A percentile compares a stretch with the other conserved stretches of the same genome.
Conservation (phyloP, 1,140 invertebrate species). For the Gryllus bimaculatus region DNA sequence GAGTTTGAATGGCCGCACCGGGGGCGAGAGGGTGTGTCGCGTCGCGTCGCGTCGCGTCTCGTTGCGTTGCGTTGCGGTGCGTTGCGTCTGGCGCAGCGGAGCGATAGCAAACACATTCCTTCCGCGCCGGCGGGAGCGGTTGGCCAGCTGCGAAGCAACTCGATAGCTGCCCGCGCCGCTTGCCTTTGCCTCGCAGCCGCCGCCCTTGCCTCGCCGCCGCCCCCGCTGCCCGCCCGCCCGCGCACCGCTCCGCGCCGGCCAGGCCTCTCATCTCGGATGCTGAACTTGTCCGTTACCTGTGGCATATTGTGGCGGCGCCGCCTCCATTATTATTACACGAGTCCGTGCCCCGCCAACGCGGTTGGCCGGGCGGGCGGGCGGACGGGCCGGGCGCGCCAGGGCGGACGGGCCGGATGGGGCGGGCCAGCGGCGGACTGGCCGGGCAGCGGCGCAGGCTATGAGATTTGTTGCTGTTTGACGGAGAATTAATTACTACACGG, state of each 20-base stretch:
- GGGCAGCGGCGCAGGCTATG: background rate
- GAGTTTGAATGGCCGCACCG: no score
- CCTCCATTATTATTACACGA: slow-evolving; percentile 1
- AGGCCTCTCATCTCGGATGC: background rate
- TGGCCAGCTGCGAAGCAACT: background rate
- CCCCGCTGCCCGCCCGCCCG: no score
- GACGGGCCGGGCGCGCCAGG: no score
- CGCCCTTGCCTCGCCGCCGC: no score
- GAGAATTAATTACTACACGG: slow-evolving; percentile 4
- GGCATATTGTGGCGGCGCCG: background rate
- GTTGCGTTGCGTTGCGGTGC: no score
- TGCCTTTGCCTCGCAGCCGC: background rate
- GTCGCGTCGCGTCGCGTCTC: background rate
- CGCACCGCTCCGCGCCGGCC: no score
- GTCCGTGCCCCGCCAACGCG: background rate
- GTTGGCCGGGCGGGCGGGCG: no score
- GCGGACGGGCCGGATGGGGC: no score
- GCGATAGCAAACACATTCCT: no score
- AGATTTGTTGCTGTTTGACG: slow-evolving; percentile 4
- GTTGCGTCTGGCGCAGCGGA: background rate
- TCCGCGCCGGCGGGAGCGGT: no score
- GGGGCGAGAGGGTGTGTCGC: background rate
- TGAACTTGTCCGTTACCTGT: background rate
- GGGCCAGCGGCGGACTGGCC: no score
- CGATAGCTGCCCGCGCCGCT: background rate